Percentiles rank a stretch among this genome's conserved stretches.
Evolutionary conservation across 2,797 vertebrate genomes (phyloP).

Genomic region (Poecilia gillii): DNA sequence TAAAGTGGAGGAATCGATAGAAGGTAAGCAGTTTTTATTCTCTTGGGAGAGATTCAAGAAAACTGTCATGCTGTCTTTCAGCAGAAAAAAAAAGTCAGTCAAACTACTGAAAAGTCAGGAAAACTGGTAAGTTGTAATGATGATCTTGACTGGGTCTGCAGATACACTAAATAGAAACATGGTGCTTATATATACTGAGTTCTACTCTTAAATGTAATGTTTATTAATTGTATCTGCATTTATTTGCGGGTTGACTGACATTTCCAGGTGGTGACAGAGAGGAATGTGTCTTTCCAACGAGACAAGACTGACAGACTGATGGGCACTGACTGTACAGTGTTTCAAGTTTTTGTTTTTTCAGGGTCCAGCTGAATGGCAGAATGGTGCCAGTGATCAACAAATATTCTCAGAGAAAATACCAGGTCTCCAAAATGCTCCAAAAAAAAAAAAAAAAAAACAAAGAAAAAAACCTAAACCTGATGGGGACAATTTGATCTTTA

Average conservation of each 20-base stretch:
- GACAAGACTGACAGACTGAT: slow-evolving; percentile 45
- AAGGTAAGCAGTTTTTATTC: slow-evolving; percentile 67
- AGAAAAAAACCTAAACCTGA: slow-evolving; percentile 36
- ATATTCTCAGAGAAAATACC: slow-evolving; percentile 34
- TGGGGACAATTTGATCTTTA: not conserved
- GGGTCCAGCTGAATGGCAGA: slow-evolving; percentile 65
- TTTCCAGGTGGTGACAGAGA: slow-evolving; percentile 28
- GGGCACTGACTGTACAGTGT: slow-evolving; percentile 38
- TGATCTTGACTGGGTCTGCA: slow-evolving; percentile 5
- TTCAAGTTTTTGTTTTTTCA: slow-evolving; percentile 53
- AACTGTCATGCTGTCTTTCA: slow-evolving; percentile 40
- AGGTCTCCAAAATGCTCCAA: slow-evolving; percentile 29
- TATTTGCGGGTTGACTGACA: slow-evolving; percentile 21
- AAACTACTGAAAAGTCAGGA: slow-evolving; percentile 27
- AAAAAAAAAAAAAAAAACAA: slow-evolving; percentile 16
- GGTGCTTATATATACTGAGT: not conserved
- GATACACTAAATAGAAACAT: not conserved
- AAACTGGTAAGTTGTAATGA: slow-evolving; percentile 3
- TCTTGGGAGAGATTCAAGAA: slow-evolving; percentile 54
- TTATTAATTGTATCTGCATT: slow-evolving; percentile 1
- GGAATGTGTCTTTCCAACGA: slow-evolving; percentile 31
- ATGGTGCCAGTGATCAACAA: slow-evolving; percentile 71
- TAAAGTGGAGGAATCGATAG: slow-evolving; percentile 67
- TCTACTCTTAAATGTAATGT: not conserved
- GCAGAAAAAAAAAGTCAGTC: slow-evolving; percentile 26